These are phyloP conservation scores for Halcyon malimbica DNA, from an alignment of 2,113 vertebrate genomes.

Conservation along the genomic window DNA sequence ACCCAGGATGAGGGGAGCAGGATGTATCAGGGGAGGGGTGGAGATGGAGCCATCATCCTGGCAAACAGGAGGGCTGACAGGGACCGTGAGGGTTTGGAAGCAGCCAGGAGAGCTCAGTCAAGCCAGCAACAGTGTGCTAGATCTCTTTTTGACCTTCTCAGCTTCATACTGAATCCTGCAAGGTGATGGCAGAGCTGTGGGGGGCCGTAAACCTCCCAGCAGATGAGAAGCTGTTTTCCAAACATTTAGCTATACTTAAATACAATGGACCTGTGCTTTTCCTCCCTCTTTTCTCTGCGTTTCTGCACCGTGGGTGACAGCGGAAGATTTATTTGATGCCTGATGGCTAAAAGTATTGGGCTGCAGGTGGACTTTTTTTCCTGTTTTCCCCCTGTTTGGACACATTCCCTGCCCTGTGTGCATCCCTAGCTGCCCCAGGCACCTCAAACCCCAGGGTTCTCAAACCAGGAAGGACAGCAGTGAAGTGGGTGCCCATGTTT, in stretches of 20 bases:
- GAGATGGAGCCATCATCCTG: neutral
- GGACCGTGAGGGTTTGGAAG: neutral
- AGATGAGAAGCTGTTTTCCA: neutral
- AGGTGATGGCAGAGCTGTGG: rapidly evolving
- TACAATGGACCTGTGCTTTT: neutral
- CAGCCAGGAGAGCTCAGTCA: neutral
- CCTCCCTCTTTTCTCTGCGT: neutral
- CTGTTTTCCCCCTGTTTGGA: neutral
- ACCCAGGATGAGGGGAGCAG: neutral
- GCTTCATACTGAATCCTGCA: neutral
- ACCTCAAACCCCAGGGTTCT: neutral
- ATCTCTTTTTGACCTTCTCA: neutral
- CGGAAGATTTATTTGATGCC: neutral
- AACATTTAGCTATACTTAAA: neutral
- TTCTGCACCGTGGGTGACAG: neutral
- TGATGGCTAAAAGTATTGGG: neutral
- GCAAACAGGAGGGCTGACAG: neutral
- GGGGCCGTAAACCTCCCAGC: neutral
- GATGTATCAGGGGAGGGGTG: neutral
- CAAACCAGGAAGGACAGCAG: neutral
- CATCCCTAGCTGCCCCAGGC: neutral
- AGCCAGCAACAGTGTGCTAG: rapidly evolving
- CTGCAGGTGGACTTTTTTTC: neutral
- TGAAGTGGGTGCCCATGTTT: neutral
- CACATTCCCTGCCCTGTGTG: neutral